These are phyloP conservation scores for Myripristis murdjan DNA, from an alignment of 2,797 vertebrate genomes.

Conservation along the genomic window DNA sequence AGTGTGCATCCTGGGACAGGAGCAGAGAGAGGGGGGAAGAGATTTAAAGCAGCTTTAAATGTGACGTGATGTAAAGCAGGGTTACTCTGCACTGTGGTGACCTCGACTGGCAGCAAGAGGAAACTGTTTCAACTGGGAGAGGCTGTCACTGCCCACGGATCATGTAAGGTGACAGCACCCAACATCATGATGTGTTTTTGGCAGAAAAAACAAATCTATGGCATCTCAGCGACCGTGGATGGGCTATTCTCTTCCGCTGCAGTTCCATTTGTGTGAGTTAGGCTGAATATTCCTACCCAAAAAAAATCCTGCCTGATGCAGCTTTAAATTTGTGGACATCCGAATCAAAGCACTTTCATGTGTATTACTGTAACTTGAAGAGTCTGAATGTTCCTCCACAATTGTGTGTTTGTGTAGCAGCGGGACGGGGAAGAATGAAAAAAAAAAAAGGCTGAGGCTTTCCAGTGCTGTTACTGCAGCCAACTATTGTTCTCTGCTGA, in stretches of 20 bases:
- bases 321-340: conserved; percentile 1
- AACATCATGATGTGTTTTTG: too few species aligned
- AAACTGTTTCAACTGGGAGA: too few species aligned
- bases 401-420: conserved; percentile 49
- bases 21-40: not conserved
- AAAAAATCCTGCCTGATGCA: too few species aligned
- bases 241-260: conserved; percentile 3
- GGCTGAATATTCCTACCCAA: too few species aligned
- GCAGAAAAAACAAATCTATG: too few species aligned
- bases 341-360: conserved; percentile 35
- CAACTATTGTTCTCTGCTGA: conserved; percentile 73
- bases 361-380: conserved; percentile 34
- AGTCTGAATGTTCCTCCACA: conserved; percentile 47
- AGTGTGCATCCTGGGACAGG: conserved; percentile 87
- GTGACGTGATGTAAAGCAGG: too few species aligned
- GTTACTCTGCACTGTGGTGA: too few species aligned
- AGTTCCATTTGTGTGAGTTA: not conserved
- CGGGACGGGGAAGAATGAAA: conserved; percentile 35
- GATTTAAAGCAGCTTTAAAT: not conserved
- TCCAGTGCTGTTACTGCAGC: conserved; percentile 54
- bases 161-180: too few species aligned
- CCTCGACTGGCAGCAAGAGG: too few species aligned
- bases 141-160: too few species aligned
- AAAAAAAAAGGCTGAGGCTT: conserved; percentile 16
- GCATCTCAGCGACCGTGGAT: not conserved